Base-by-base conservation (phyloP, 2,797 vertebrate species). In the Fringilla coelebs region DNA sequence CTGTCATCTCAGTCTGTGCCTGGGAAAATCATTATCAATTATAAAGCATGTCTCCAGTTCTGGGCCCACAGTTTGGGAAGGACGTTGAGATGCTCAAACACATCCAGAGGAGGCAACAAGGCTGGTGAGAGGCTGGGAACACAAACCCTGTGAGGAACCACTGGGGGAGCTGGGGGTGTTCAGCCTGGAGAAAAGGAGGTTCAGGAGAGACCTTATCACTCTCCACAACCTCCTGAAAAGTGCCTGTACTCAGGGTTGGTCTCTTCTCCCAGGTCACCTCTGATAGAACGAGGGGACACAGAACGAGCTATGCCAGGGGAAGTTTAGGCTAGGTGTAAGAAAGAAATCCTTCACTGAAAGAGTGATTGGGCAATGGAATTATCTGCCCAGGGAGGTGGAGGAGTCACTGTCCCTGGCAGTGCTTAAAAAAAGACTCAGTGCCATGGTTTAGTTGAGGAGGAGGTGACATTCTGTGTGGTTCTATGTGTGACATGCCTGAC, bases 71-170 rank as follows among this genome's bases (percentile, higher is more conserved):
- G 10, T n/a, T 71, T n/a, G 19, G 29, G 48, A 38, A 32, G 34
- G 20, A 70, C 16, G 1, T 8, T 24, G 66, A 52, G 31, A 21
- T 4, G 6, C 17, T 41, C 10, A 8, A 41, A 25, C 3, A 3
- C 0, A 0, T 71, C 31, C 38, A 71, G 31, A 71, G 6, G 3
- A 43, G 51, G 38, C 13, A 72, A 10, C 2, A 0, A n/a, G 51
- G 68, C 51, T 55, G 68, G 3, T 4, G 31, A 55, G 38, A 17
- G 17, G 43, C 6, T 48, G 1, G 28, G 43, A 48, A 4, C 28
- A 60, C 17, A 38, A 74, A 5, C 6, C 28, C 57, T 75, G 21
- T 32, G 28, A 48, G 16, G 36, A 31, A 31, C 0, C 0, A 2
- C 20, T 51, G 20, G 19, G 48, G 21, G 16, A 40, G 21, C 48